Evolutionary conservation across 2,888 invertebrate species (phyloP).

Genomic region (Eupithecia vulgata): DNA sequence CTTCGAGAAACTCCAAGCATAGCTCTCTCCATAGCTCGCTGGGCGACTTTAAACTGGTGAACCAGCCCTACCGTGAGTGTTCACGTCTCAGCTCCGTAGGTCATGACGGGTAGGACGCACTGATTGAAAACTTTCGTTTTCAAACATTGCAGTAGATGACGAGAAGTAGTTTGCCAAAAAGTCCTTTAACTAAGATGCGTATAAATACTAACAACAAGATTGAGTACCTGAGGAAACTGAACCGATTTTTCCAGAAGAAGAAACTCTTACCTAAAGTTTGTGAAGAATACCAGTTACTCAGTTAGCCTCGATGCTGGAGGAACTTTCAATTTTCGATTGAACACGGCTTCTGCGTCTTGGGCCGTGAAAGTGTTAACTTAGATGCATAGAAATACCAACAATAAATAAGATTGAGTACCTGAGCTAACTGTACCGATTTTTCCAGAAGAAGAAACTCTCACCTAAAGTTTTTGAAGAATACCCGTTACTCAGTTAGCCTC

Average conservation of each 20-base stretch:
- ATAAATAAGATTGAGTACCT: constrained; percentile 53
- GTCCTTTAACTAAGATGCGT: too few species aligned
- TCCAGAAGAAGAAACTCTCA: constrained; percentile 64
- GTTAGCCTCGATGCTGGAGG: constrained; percentile 70
- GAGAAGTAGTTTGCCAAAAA: too few species aligned
- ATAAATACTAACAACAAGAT: constrained; percentile 48
- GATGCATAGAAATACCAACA: constrained; percentile 38
- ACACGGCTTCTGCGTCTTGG: too few species aligned
- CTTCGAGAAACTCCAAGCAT: too few species aligned
- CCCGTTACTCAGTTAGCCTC: constrained; percentile 77
- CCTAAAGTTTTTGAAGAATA: constrained; percentile 76
- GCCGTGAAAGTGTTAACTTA: too few species aligned
- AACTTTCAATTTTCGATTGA: constrained; percentile 83
- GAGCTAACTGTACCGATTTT: constrained; percentile 68
- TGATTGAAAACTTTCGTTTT: too few species aligned
- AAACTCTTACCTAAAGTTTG: constrained; percentile 72
- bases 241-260: constrained; percentile 66
- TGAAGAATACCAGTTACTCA: constrained; percentile 79
- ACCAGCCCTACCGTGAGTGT: too few species aligned
- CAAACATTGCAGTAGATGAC: too few species aligned
- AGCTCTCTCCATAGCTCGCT: too few species aligned
- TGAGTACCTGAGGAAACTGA: constrained; percentile 58
- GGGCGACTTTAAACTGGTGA: too few species aligned
- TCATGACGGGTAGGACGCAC: too few species aligned
- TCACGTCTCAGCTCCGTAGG: too few species aligned